Conservation (phyloP, 2,888 invertebrate genomes). For the Ernsta delagoae region DNA sequence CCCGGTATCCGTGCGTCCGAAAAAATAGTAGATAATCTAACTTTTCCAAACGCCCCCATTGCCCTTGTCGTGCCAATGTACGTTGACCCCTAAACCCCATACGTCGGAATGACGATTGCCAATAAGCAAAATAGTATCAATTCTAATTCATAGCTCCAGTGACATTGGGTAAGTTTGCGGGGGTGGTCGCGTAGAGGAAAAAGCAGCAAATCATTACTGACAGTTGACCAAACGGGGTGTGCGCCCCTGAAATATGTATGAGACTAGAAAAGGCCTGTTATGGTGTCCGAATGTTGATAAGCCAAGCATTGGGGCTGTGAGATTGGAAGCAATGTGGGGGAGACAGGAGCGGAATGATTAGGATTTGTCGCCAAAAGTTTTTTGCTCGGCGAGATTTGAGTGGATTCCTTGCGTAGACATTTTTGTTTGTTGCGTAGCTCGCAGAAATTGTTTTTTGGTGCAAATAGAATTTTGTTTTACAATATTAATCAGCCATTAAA, state of each 20-base stretch:
- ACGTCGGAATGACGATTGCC: slow-evolving; percentile 24
- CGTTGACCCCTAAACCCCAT: slow-evolving; percentile 44
- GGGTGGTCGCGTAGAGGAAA: slow-evolving; percentile 75
- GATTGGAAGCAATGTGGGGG: slow-evolving; percentile 70
- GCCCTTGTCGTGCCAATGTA: slow-evolving; percentile 57
- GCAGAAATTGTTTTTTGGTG: slow-evolving; percentile 23
- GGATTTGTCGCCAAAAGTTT: slow-evolving; percentile 69
- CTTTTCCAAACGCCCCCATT: slow-evolving; percentile 78
- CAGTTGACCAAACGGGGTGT: slow-evolving; percentile 84
- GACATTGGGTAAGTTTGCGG: slow-evolving; percentile 54
- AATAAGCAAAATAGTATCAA: slow-evolving; percentile 33
- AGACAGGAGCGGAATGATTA: slow-evolving; percentile 63
- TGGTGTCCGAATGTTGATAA: slow-evolving; percentile 85
- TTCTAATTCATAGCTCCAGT: slow-evolving; percentile 44
- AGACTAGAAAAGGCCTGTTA: slow-evolving; percentile 80
- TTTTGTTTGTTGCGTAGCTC: slow-evolving; percentile 49
- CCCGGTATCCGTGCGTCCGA: slow-evolving; percentile 76
- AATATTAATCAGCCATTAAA: no score
- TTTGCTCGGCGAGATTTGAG: slow-evolving; percentile 51
- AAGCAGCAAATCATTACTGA: slow-evolving; percentile 84
- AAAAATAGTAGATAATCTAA: slow-evolving; percentile 84
- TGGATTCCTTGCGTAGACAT: slow-evolving; percentile 48
- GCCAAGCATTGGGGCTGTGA: slow-evolving; percentile 76
- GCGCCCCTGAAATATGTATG: slow-evolving; percentile 83
- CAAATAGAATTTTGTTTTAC: no score